A percentile compares a stretch with the other conserved stretches of the same genome.
Evolutionary conservation across 2,113 vertebrate genomes (phyloP).

Genomic region (Puma concolor): DNA sequence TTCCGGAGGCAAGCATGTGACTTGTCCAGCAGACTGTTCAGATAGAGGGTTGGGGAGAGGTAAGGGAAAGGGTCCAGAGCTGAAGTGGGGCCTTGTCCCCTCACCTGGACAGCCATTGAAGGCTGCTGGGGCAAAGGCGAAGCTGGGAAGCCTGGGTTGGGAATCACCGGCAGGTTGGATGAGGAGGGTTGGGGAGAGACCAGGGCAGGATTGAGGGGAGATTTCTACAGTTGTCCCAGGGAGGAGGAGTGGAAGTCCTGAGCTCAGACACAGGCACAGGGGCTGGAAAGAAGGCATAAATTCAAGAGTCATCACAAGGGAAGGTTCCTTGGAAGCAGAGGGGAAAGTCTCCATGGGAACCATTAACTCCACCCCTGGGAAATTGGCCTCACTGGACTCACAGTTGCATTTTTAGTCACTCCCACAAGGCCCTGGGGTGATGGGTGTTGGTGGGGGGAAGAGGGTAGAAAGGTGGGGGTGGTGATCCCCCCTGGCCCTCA

Average conservation of each 20-base stretch:
- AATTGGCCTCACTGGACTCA: constrained; percentile 32
- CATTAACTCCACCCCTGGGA: constrained; percentile 53
- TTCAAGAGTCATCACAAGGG: background rate
- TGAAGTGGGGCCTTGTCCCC: accelerated
- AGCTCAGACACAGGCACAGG: background rate
- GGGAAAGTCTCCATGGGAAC: background rate
- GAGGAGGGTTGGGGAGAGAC: background rate
- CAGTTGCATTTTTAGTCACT: constrained; percentile 12
- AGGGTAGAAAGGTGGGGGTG: background rate
- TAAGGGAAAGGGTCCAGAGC: background rate
- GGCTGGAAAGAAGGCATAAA: background rate
- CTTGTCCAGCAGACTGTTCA: background rate
- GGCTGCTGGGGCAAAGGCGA: background rate
- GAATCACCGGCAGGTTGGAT: background rate
- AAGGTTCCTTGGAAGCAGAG: background rate
- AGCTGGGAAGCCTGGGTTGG: background rate
- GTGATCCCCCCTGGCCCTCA: background rate
- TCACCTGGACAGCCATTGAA: accelerated
- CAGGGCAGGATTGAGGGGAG: background rate
- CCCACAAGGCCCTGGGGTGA: constrained; percentile 52
- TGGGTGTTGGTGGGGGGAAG: background rate
- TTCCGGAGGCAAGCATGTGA: background rate
- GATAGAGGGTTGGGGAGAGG: background rate
- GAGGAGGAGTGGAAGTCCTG: background rate
- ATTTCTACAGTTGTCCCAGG: background rate